A percentile compares a stretch with the other conserved stretches of the same genome.
Evolutionary conservation across 2,888 invertebrate genomes (phyloP).

Genomic region (Clistopyga incitator): DNA sequence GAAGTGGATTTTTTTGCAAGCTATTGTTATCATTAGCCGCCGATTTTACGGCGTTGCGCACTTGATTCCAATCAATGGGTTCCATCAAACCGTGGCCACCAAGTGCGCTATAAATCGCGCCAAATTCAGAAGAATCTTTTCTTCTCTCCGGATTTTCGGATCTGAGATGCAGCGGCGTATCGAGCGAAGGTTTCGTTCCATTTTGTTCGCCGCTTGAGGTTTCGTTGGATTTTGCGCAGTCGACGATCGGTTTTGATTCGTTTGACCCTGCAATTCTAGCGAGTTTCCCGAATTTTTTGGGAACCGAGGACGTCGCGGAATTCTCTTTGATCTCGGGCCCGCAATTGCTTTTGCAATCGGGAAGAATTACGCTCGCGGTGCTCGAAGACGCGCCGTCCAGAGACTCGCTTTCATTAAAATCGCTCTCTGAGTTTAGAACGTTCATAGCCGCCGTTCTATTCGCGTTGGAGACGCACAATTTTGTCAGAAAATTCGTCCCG

Average conservation of each 20-base stretch:
- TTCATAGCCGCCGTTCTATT: neutral
- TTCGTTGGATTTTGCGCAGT: no score
- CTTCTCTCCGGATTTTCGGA: no score
- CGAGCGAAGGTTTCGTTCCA: no score
- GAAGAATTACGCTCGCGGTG: neutral
- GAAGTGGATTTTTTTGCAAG: no score
- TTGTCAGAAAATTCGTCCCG: neutral
- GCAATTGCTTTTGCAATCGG: neutral
- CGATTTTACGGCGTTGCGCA: no score
- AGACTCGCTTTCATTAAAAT: neutral
- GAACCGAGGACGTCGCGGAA: neutral
- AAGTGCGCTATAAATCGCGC: no score
- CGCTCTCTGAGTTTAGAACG: neutral
- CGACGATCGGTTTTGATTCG: neutral
- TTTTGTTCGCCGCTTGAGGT: no score
- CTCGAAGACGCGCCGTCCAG: neutral
- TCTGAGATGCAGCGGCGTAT: no score
- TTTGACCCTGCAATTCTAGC: neutral
- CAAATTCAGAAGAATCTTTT: no score
- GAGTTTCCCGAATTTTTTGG: neutral
- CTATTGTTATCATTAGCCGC: no score
- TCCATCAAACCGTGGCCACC: no score
- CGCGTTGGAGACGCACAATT: conserved; percentile 14
- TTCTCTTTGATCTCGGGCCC: neutral
- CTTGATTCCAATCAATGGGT: no score